Percentiles rank a stretch among this genome's conserved stretches.
Conservation (phyloP, 2,888 invertebrate genomes). For the Hirtodrosophila alboralis region DNA sequence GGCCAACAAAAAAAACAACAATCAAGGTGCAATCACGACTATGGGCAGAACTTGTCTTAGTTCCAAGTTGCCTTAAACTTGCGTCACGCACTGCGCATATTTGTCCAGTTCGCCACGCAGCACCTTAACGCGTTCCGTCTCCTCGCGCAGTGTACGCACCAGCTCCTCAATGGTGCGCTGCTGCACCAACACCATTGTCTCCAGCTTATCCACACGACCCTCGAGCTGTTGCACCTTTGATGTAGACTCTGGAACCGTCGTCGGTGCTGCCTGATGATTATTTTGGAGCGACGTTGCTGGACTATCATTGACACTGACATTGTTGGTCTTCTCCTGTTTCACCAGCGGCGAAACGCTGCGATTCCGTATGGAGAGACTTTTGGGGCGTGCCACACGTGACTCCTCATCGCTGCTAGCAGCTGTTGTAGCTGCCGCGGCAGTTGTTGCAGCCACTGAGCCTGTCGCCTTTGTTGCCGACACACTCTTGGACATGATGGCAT, state of each 20-base stretch:
- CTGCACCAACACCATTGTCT: slow-evolving; percentile 80
- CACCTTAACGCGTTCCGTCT: slow-evolving; percentile 87
- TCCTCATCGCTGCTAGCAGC: slow-evolving; percentile 73
- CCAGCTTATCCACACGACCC: slow-evolving; percentile 82
- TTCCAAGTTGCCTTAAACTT: slow-evolving; percentile 85
- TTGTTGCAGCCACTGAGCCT: slow-evolving; percentile 16
- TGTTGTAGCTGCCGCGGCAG: slow-evolving; percentile 42
- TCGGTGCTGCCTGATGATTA: slow-evolving; percentile 1
- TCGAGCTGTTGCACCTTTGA: slow-evolving; percentile 80
- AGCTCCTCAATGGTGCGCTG: slow-evolving; percentile 88
- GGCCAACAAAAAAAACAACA: slow-evolving; percentile 55
- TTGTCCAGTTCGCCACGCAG: slow-evolving; percentile 89
- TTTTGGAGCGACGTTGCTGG: slow-evolving; percentile 4
- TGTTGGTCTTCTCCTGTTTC: slow-evolving; percentile 19
- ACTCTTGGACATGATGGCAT: slow-evolving; percentile 67
- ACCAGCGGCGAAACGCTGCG: slow-evolving; percentile 81
- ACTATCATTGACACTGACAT: slow-evolving; percentile 1
- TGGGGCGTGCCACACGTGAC: slow-evolving; percentile 76
- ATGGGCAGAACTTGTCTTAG: slow-evolving; percentile 25
- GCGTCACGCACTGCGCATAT: slow-evolving; percentile 89
- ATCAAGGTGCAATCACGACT: slow-evolving; percentile 52
- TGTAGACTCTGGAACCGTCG: slow-evolving; percentile 24
- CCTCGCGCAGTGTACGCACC: slow-evolving; percentile 86
- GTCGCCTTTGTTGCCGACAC: slow-evolving; percentile 52
- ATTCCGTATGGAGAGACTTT: slow-evolving; percentile 81